These are phyloP conservation scores for Xanthia togata DNA, from an alignment of 2,888 invertebrate genomes.

Conservation along the genomic window DNA sequence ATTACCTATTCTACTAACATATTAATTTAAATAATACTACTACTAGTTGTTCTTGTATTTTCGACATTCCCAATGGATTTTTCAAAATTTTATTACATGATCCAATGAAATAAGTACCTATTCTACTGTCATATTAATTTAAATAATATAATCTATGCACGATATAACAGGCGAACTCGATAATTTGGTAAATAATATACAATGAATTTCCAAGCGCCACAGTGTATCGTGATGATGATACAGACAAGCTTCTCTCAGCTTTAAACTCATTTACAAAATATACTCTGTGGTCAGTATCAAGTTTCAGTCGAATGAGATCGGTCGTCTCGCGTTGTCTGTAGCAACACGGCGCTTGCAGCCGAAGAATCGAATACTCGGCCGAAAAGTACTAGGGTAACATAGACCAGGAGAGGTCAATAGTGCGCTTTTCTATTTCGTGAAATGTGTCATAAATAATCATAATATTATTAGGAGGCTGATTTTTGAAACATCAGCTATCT, in stretches of 20 bases:
- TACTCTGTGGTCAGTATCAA: slow-evolving; percentile 10
- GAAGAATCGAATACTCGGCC: slow-evolving; percentile 35
- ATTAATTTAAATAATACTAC: background rate
- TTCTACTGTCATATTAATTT: background rate
- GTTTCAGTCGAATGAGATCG: slow-evolving; percentile 2
- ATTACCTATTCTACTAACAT: background rate
- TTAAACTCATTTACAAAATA: background rate
- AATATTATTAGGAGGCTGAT: background rate
- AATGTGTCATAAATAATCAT: background rate
- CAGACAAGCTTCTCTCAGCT: background rate
- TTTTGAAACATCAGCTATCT: too few relatives aligned
- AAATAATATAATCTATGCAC: background rate
- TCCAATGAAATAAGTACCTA: background rate
- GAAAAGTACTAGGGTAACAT: slow-evolving; percentile 45
- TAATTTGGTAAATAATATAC: background rate
- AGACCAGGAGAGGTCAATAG: background rate
- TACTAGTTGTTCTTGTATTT: too few relatives aligned
- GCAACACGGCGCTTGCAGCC: slow-evolving; percentile 8
- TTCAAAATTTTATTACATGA: too few relatives aligned
- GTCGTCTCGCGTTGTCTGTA: background rate
- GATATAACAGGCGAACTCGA: background rate
- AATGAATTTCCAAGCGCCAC: background rate
- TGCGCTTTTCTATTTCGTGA: background rate
- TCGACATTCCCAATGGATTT: too few relatives aligned
- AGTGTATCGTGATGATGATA: background rate